Base-by-base conservation (phyloP, 2,888 invertebrate species). In the Caenorhabditis sp. region DNA sequence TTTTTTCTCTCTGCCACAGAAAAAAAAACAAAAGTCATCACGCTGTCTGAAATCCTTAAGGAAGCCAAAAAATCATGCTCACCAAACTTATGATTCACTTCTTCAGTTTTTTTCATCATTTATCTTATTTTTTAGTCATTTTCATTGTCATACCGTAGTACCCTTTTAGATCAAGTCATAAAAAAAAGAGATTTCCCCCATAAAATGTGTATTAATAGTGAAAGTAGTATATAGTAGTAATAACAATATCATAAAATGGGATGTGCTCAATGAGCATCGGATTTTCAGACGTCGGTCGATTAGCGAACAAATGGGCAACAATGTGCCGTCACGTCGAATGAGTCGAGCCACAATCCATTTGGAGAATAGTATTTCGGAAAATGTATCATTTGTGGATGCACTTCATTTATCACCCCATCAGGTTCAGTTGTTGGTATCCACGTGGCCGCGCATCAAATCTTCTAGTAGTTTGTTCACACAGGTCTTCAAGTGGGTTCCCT, bases 381-480 rank as follows among this genome's bases (percentile, higher is more conserved):
- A 74, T 58, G 53, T 64, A 23, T 60, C 74, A 5, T 74, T 74
- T 50, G 62, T 70, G 25, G 74, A 74, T 60, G 64, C 74, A 7
- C 60, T 74, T 31, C 69, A 74, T 38, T 38, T 74, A 8, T 63
- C 74, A 20, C 69, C 74, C 60, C 85, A 86, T 67, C 86, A 86
- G 74, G 65, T 78, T 5, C 77, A 82, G 27, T 78, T 85, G 14
- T 77, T 86, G 20, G 76, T 76, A 21, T 78, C 85, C 23, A 83
- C 84, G 12, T 86, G 86, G 86, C 79, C 83, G 10, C 73, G 77
- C 53, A 80, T 86, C 52, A 84, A 83, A 61, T 23, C 79, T 17
- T 73, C 77, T 23, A 63, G 58, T 43, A 62, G 21, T 25, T 67
- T 80, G 8, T 85, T 85, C 67, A 67, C 76, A 20, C 80, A 80